Evolutionary conservation across 2,888 invertebrate species (phyloP), one percentile per base, ranked within the genome.

Genomic region (Pseudeuparius sepicola): DNA sequence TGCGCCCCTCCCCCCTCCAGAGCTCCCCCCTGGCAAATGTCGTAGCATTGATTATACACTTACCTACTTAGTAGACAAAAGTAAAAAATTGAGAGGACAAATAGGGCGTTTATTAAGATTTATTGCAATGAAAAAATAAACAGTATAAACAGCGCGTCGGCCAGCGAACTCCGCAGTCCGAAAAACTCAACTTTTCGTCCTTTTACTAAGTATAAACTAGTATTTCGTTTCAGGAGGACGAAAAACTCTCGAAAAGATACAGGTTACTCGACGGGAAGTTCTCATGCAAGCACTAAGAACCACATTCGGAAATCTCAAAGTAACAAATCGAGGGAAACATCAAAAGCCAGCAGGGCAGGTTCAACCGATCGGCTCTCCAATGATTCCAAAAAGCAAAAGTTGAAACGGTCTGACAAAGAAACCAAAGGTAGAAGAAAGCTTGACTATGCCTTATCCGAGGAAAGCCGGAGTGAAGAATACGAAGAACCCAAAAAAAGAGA

Each of bases 231-330:
- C 36, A 67, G 66, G 39, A 65, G 59, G 51, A 41, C 48, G 3
- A 54, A 52, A 44, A 57, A 55, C 39, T 51, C 52, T 2, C 57
- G 69, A 6, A 78, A 77, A 55, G 78, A 78, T 49, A 77, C 77
- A 0, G 78, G 77, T 7, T 78, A 78, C 48, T 78, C 76, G 2
- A 78, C 78, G 2, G 77, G 72, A 32, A 77, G 75, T 54, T 75
- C 75, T 1, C 70, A 73, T 46, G 68, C 68, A 40, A 64, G 72
- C 34, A 43, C 27, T 26, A 15, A 44, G 20, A 6, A 20, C n/a
- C 6, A 20, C n/a, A n/a, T n/a, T n/a, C n/a, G n/a, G n/a, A 6
- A n/a, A 7, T 7, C n/a, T 7, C 20, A 20, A n/a, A 6, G n/a
- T 17, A 41, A 34, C n/a, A 11, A 24, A 12, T 34, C 38, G 5